phyloP scores from a whole-genome alignment of 1,140 invertebrate genomes.

The Mizuhopecten yessoensis region DNA sequence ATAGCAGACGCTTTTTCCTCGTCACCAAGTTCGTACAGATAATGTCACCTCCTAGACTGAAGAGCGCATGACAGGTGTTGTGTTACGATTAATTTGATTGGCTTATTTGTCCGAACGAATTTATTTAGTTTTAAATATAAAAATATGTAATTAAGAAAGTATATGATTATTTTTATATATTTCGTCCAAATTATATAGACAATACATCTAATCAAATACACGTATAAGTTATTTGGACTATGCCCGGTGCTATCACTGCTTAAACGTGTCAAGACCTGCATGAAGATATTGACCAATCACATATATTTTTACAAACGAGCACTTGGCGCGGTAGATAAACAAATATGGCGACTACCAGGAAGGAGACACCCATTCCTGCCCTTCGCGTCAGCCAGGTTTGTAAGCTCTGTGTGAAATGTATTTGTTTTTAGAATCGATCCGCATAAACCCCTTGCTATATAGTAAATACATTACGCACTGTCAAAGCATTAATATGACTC shows the following conservation, averaged over 20 bases:
- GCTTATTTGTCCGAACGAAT: not conserved
- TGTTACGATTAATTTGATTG: not conserved
- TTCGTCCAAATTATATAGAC: not conserved
- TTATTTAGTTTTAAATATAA: not conserved
- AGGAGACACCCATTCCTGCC: slow-evolving; percentile 22
- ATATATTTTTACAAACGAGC: not conserved
- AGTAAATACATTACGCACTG: not conserved
- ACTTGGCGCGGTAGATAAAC: not conserved
- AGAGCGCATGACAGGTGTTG: slow-evolving; percentile 1
- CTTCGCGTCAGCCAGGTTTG: slow-evolving; percentile 8
- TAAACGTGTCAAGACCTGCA: not conserved
- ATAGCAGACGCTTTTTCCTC: slow-evolving; percentile 10
- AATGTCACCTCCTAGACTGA: slow-evolving; percentile 14
- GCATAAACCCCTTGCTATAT: not conserved
- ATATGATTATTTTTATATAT: not conserved
- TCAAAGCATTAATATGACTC: not conserved
- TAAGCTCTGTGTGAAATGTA: not conserved
- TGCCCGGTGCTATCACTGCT: not conserved
- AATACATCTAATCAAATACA: not conserved
- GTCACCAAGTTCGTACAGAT: slow-evolving; percentile 32
- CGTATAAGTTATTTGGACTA: not conserved
- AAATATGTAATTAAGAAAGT: not conserved
- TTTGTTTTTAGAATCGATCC: not conserved
- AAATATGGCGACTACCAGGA: slow-evolving; percentile 33
- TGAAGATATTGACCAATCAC: not conserved